phyloP scores from a whole-genome alignment of 1,140 invertebrate genomes.

The Philopotamus ludificatus region DNA sequence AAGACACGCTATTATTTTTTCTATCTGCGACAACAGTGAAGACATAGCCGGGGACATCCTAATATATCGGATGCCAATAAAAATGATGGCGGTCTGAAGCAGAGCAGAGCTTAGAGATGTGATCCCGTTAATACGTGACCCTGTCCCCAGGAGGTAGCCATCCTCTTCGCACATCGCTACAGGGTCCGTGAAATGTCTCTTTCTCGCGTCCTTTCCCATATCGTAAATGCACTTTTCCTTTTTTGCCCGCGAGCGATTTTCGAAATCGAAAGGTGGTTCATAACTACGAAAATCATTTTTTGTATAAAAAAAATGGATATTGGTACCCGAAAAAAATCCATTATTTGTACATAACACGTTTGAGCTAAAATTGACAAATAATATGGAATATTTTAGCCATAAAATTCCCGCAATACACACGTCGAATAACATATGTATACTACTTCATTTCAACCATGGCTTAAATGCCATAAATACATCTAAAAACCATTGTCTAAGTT shows the following conservation, averaged over 20 bases:
- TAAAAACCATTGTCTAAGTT: too few relatives aligned
- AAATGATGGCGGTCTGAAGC: conserved; percentile 12
- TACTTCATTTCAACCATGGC: too few relatives aligned
- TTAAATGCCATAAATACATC: too few relatives aligned
- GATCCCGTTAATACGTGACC: conserved; percentile 25
- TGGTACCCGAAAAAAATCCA: too few relatives aligned
- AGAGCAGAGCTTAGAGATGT: conserved; percentile 14
- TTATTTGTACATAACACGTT: too few relatives aligned
- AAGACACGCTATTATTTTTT: conserved; percentile 27
- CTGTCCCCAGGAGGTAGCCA: not conserved
- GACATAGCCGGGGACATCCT: not conserved
- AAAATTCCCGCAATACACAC: too few relatives aligned
- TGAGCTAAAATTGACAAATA: too few relatives aligned
- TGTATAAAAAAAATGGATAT: not conserved
- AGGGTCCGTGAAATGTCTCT: not conserved
- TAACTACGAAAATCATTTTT: not conserved
- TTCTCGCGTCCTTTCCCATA: not conserved
- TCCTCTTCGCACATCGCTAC: not conserved
- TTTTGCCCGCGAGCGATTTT: not conserved
- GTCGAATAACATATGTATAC: too few relatives aligned
- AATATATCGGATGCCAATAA: conserved; percentile 19
- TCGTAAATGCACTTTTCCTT: not conserved
- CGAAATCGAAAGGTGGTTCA: not conserved
- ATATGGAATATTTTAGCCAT: too few relatives aligned
- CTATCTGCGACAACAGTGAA: not conserved